Evolutionary conservation across 2,797 vertebrate genomes (phyloP), one percentile per base, ranked within the genome.

Genomic region (Thaleichthys pacificus): DNA sequence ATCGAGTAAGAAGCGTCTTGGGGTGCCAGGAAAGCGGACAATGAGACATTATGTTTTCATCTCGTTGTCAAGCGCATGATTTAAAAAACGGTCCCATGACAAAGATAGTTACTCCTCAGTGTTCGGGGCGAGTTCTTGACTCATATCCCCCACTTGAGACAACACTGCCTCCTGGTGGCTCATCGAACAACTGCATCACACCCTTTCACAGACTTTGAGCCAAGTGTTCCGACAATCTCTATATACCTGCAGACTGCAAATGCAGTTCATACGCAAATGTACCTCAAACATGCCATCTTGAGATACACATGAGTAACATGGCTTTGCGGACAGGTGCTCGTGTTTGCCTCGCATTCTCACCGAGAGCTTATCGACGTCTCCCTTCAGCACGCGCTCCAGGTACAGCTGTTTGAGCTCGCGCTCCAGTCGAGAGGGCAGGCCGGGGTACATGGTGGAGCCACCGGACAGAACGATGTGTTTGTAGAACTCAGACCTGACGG

Each of bases 391-490:
- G 35, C 98, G 93, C 86, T 99, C 98, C 88, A 99, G 91, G 88
- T 99, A 99, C 58, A 99, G 95, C 90, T 99, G 98, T 76, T 99
- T 99, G 26, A 99, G 95, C 75, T 99, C 98, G 58, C 97, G 90
- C 91, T 99, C 97, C 93, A 99, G 93, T 1, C 97, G 94, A 0
- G 97, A 99, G 0, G 98, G 98, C 84, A 99, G 93, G 17, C 98
- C 97, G 0, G 98, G 98, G 82, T 99, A 99, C 97, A 99, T 99
- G 78, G 98, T 99, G 83, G 98, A 99, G 0, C 98, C 98, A 69
- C 98, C 98, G 0, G 98, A 99, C 67, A 99, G 85, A 77, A 99
- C 98, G 5, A 99, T 99, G 90, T 99, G 98, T 86, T 99, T 99
- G 88, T 99, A 99, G 92, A 99, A 99, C 87, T 99, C 98, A 66